Conservation (phyloP, 2,888 invertebrate genomes). For the Leptinotarsa peninsularis region DNA sequence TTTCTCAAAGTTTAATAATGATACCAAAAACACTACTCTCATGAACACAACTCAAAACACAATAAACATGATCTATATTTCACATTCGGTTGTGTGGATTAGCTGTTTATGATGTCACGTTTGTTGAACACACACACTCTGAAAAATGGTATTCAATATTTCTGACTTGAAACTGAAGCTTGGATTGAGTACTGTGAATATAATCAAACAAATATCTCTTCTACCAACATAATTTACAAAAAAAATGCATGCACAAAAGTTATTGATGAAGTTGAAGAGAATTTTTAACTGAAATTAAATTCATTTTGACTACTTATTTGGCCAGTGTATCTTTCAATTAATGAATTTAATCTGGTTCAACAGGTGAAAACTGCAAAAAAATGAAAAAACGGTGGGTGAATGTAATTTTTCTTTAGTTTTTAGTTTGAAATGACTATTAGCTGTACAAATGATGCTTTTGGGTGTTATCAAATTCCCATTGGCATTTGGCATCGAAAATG, state of each 20-base stretch:
- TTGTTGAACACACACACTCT: too few relatives aligned
- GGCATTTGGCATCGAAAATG: not conserved
- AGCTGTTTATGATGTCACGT: too few relatives aligned
- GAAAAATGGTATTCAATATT: too few relatives aligned
- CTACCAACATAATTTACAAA: too few relatives aligned
- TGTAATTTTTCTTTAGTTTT: slow-evolving; percentile 19
- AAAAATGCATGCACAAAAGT: not conserved
- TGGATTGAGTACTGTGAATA: too few relatives aligned
- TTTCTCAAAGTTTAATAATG: too few relatives aligned
- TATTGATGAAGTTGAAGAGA: not conserved
- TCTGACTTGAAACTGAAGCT: too few relatives aligned
- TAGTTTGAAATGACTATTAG: slow-evolving; percentile 22
- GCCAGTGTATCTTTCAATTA: slow-evolving; percentile 21
- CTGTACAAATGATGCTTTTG: not conserved
- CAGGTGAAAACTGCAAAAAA: not conserved
- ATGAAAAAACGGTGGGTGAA: slow-evolving; percentile 31
- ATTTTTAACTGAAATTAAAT: not conserved
- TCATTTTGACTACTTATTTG: slow-evolving; percentile 16
- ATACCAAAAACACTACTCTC: too few relatives aligned
- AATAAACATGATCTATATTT: too few relatives aligned
- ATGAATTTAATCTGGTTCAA: slow-evolving; percentile 19
- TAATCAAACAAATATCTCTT: too few relatives aligned
- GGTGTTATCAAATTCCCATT: not conserved
- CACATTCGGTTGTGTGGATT: too few relatives aligned
- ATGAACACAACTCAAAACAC: too few relatives aligned